Evolutionary conservation across 2,113 vertebrate genomes (phyloP), one percentile per base, ranked within the genome.

Genomic region (Hippocampus guttulatus): DNA sequence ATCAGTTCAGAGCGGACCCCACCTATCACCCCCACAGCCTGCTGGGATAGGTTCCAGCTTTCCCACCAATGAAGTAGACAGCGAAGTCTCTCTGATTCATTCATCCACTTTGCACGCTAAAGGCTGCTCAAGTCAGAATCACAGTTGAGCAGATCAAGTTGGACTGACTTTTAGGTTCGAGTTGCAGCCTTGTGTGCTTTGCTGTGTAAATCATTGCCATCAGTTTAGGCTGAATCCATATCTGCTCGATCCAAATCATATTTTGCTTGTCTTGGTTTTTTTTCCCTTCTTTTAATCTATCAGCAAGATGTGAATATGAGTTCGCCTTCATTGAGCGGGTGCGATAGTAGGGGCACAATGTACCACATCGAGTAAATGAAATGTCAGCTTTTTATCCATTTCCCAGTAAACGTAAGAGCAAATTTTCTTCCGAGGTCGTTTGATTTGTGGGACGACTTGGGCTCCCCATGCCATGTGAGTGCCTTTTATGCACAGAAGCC

Each of bases 281-380:
- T 81, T 85, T 74, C 80, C 0, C 33, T 33, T 33, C 33, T 38
- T 38, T 38, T 38, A 38, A 38, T 38, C 33, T 70, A 78, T 82
- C 40, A 2, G 64, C 27, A 72, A 65, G 58, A 64, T 62, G 70
- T 77, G 77, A 81, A 41, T 68, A 67, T 69, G 75, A 57, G 33
- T 69, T 70, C 69, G 78, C 74, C 69, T 76, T 45, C 40, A 62
- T 55, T 55, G 45, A 47, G 45, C 14, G 45, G 3, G 2, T 47
- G 14, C 15, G 45, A 47, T 47, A 16, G 43, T 47, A 47, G 12
- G 45, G 9, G 45, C 4, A 47, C 45, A 5, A 15, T 47, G 45
- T 15, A 15, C 45, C 16, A 47, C 45, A 16, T 47, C 12, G 12
- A 15, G 45, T 47, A 14, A 47, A 47, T 47, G 45, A 47, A 47